Conservation (phyloP, 2,888 invertebrate species). For the Litoditis marina region DNA sequence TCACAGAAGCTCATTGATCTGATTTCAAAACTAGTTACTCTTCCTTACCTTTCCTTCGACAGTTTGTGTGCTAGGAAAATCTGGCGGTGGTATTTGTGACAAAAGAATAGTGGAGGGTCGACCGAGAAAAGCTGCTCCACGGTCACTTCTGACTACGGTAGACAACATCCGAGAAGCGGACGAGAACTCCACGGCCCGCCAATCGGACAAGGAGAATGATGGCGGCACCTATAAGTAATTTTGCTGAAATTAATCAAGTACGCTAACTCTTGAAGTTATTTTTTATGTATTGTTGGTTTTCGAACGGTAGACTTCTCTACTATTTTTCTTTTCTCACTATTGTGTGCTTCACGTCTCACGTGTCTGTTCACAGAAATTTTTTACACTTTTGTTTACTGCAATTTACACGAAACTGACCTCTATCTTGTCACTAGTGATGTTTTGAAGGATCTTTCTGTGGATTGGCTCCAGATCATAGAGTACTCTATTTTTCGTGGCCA, state of each 20-base stretch:
- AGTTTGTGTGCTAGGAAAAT: constrained; percentile 33
- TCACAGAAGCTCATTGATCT: too few relatives aligned
- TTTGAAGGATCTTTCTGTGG: constrained; percentile 39
- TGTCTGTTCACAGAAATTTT: too few relatives aligned
- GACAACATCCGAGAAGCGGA: constrained; percentile 33
- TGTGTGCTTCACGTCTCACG: too few relatives aligned
- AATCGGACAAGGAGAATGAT: constrained; percentile 35
- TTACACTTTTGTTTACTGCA: not conserved
- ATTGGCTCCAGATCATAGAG: constrained; percentile 42
- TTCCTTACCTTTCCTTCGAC: constrained; percentile 33
- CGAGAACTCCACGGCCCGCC: constrained; percentile 45
- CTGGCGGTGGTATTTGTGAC: constrained; percentile 35
- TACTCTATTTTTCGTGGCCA: constrained; percentile 46
- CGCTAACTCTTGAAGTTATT: too few relatives aligned
- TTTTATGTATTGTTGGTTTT: too few relatives aligned
- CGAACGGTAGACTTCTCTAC: too few relatives aligned
- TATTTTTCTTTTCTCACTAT: too few relatives aligned
- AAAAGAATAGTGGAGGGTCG: constrained; percentile 37
- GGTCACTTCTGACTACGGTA: constrained; percentile 41
- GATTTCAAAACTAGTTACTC: too few relatives aligned
- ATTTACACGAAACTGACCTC: constrained; percentile 17
- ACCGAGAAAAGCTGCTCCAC: constrained; percentile 44
- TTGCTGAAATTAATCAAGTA: too few relatives aligned
- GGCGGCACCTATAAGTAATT: too few relatives aligned
- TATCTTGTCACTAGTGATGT: constrained; percentile 30